These are phyloP conservation scores for Syncerus caffer DNA, from an alignment of 2,797 vertebrate genomes.

Conservation along the genomic window DNA sequence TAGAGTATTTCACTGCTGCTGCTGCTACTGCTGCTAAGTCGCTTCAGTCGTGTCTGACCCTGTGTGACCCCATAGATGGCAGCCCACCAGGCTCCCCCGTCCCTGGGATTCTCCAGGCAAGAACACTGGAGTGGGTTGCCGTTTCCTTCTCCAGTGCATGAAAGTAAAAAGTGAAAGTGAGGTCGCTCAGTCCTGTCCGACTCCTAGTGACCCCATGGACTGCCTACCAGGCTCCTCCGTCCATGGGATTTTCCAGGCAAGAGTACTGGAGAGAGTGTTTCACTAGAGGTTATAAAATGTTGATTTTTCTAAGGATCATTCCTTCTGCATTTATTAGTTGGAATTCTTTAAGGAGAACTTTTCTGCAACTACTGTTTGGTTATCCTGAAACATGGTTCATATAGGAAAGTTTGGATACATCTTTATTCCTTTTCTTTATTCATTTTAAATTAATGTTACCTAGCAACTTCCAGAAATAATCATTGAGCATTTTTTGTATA, in stretches of 20 bases:
- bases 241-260: no score
- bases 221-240: no score
- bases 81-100: no score
- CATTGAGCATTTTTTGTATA: neutral
- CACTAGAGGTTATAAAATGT: neutral
- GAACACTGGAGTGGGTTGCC: no score
- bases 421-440: neutral
- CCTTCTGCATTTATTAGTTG: neutral
- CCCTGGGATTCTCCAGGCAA: no score
- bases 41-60: no score
- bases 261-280: neutral
- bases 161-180: no score
- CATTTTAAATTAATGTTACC: conserved; percentile 15
- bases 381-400: neutral
- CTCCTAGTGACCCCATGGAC: no score
- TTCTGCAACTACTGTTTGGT: neutral
- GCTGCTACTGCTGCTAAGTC: no score
- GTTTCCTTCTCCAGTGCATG: no score
- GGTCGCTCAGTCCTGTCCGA: no score
- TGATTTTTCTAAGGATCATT: neutral
- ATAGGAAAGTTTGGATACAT: neutral
- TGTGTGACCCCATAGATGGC: no score
- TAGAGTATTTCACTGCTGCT: neutral
- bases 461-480: neutral
- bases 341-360: conserved; percentile 13